Base-by-base conservation (phyloP, 2,797 vertebrate genomes). In the Avahi laniger region DNA sequence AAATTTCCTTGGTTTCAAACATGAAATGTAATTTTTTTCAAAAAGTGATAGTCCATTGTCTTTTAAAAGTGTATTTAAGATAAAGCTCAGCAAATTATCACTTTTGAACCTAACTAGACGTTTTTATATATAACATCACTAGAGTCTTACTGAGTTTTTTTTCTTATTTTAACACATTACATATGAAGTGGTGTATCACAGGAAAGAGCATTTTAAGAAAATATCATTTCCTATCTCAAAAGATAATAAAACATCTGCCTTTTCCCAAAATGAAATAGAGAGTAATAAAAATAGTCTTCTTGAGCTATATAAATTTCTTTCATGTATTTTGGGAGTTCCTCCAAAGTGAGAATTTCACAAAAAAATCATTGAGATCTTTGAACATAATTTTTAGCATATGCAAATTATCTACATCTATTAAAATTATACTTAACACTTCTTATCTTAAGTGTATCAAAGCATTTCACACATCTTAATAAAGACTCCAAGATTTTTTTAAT, bases 391-490 rank as follows among this genome's bases (percentile, higher is more conserved):
- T 95, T 82, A 91, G 61, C 76, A 95, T 50, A 88, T 92, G 95
- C 50, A 91, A 89, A 97, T 93, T 96, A 69, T 89, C 83, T 84
- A 48, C 59, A 67, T 80, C 59, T 96, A 59, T 59, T 28, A 59
- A 11, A 94, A 95, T 97, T 96, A 96, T 94, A 43, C 52, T 81
- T 87, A 89, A 54, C 38, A 94, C 38, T 92, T 96, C 48, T 92
- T 89, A 81, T 95, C 86, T 78, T 63, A 52, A 59, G 14, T 90
- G 52, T 26, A 96, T 94, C 80, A 97, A 97, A 95, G 86, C 48
- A 95, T 95, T 97, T 97, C 65, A 85, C 81, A 94, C 73, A 89
- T 95, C 28, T 95, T 92, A 96, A 93, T 95, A 97, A 96, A 94
- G 87, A 41, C 5, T 90, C 22, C 14, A 59, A 89, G 61, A 20